Base-by-base conservation (phyloP, 2,113 vertebrate species). In the Periophthalmodon schlosseri region DNA sequence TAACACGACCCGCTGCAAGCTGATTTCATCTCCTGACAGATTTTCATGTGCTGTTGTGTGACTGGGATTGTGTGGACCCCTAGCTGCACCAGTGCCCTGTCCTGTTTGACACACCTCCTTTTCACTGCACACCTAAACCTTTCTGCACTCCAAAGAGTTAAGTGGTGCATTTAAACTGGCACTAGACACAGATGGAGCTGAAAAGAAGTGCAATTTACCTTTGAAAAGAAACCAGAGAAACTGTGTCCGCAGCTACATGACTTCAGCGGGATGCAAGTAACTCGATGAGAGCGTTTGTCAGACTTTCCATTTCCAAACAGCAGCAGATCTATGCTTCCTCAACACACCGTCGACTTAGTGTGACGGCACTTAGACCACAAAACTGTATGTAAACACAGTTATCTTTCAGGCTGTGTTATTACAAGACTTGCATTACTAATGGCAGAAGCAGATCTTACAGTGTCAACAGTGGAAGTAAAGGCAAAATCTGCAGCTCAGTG, bases 21-120 rank as follows among this genome's bases (percentile, higher is more conserved):
- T 23, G 84, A 84, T 84, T 82, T 79, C 71, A 79, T 86, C 88
- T 84, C 34, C 76, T 44, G 88, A 84, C 86, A 86, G 80, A 82
- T 83, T 83, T 60, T 84, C 79, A 67, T 85, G 82, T 52, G 78
- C 54, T 23, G 75, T 61, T 69, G 71, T 66, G 34, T 66, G 57
- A 69, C 50, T 52, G 11, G 56, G 70, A 68, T 72, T 79, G 83
- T 83, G 82, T 68, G 69, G 75, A 77, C 70, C 81, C 9, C 78
- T n/a, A 60, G 67, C 80, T 84, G 79, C 76, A 84, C 78, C 79
- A 16, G 76, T 74, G 81, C 71, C 78, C 61, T 74, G 83, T 69
- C 82, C 68, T 24, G 71, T 54, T 54, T 60, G 75, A 61, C 10
- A 34, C 4, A 49, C 69, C 28, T 75, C 77, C 20, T 72, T 64